Base-by-base conservation (phyloP, 2,888 invertebrate genomes). In the Axea sp. region DNA sequence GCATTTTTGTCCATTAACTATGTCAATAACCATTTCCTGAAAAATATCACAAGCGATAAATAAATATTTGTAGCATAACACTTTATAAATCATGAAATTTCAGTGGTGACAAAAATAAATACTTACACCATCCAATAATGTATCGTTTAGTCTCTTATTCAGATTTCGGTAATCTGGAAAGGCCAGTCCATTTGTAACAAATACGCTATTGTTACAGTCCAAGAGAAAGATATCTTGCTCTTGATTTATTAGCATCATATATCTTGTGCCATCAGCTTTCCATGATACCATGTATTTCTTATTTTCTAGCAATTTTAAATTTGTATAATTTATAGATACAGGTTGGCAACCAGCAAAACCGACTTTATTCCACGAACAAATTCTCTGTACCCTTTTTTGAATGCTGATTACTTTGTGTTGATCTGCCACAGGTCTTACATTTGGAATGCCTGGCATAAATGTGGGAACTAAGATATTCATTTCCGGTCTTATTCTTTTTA, bases 251-350 rank as follows among this genome's bases (percentile, higher is more conserved):
- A 98, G 89, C 96, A 99, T 96, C 95, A 99, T 95, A 86, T 97
- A 99, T 82, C 98, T 93, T 22, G 95, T 95, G 26, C 99, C 99
- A 88, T 99, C 99, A 5, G 99, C 99, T 86, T 99, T 99, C 99
- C 99, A 99, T 1, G 98, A 99, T 0, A 99, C 98, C 85, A 93
- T 92, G 84, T 99, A 99, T 0, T 95, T 95, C 83, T 95, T 95
- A 76, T 93, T 88, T 19, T 91, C 90, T 1, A 99, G 88, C 6
- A 93, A 90, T 47, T 88, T 87, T 39, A 99, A 89, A 87, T 99
- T 99, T 0, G 90, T 84, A 0, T 89, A 88, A 83, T 96, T 95
- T 97, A 99, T 97, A 0, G 98, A 98, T 0, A 99, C 97, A 0
- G 99, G 99, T 84, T 99, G 99, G 1, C 94, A 93, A 0, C 99